phyloP scores from a whole-genome alignment of 2,797 vertebrate genomes.

The Scarus forsteni region DNA sequence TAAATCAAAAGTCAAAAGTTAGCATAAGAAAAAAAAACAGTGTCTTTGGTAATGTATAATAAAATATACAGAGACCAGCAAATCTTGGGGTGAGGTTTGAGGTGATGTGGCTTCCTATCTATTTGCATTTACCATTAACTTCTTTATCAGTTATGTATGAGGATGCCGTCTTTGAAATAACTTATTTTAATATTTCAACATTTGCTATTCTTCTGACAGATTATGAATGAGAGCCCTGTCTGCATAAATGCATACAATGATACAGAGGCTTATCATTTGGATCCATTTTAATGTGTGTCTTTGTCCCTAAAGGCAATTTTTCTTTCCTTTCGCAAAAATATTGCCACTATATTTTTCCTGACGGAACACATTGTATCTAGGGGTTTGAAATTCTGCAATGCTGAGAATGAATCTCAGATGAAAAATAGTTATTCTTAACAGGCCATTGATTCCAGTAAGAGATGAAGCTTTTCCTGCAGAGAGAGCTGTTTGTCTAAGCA shows the following conservation, averaged over 20 bases:
- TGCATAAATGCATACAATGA: slow-evolving; percentile 30
- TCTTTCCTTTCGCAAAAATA: slow-evolving; percentile 52
- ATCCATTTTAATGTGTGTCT: slow-evolving; percentile 19
- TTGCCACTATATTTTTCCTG: slow-evolving; percentile 56
- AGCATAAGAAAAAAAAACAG: slow-evolving; percentile 16
- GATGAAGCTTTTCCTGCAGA: slow-evolving; percentile 45
- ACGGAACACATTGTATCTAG: slow-evolving; percentile 42
- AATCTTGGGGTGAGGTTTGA: neutral
- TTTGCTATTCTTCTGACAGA: slow-evolving; percentile 4
- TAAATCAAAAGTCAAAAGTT: slow-evolving; percentile 31
- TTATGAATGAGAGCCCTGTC: slow-evolving; percentile 32
- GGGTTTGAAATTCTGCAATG: slow-evolving; percentile 40
- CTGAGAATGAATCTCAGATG: slow-evolving; percentile 50
- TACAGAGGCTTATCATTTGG: slow-evolving; percentile 20
- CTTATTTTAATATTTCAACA: slow-evolving; percentile 32
- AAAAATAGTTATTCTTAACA: slow-evolving; percentile 52
- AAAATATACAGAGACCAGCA: neutral
- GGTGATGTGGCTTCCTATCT: slow-evolving; percentile 11
- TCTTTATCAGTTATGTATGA: slow-evolving; percentile 5
- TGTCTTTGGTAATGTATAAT: neutral
- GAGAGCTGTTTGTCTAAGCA: slow-evolving; percentile 56
- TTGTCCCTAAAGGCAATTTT: slow-evolving; percentile 21
- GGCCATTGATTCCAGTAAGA: slow-evolving; percentile 51
- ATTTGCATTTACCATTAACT: slow-evolving; percentile 27
- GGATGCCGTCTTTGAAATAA: slow-evolving; percentile 4